phyloP scores from a whole-genome alignment of 2,888 invertebrate species.

The Tricholauxania praeusta region DNA sequence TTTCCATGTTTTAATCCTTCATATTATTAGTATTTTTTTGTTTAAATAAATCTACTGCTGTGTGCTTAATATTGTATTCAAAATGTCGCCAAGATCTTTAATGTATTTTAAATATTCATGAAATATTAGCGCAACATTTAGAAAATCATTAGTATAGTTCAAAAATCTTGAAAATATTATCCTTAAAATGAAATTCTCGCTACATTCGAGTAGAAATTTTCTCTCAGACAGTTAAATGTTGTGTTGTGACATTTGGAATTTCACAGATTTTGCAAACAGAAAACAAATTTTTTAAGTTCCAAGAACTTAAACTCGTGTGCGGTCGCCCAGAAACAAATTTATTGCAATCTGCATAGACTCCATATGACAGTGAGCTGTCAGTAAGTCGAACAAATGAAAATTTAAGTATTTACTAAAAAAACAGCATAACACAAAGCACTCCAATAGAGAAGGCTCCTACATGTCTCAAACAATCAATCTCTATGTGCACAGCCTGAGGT shows the following conservation, averaged over 20 bases:
- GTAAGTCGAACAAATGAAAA: conserved; percentile 38
- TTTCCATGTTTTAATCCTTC: conserved; percentile 51
- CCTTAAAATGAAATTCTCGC: neutral
- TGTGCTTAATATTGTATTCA: neutral
- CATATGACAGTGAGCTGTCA: conserved; percentile 38
- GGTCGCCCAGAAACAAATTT: conserved; percentile 44
- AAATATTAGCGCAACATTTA: too few species aligned
- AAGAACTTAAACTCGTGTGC: conserved; percentile 47
- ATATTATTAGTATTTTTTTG: conserved; percentile 33
- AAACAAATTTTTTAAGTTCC: neutral
- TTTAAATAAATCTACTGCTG: conserved; percentile 1
- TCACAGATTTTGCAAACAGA: conserved; percentile 46
- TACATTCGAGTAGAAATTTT: neutral
- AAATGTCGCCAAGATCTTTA: neutral
- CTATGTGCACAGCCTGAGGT: neutral
- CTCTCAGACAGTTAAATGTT: conserved; percentile 38
- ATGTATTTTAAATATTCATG: neutral
- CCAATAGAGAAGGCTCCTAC: conserved; percentile 30
- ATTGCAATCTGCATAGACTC: neutral
- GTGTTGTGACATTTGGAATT: conserved; percentile 58
- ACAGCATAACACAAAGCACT: neutral
- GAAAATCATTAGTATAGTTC: too few species aligned
- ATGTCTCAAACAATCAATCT: conserved; percentile 42
- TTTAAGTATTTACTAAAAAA: neutral
- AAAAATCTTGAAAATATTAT: neutral